Evolutionary conservation across 2,797 vertebrate genomes (phyloP).

Genomic region (Urophycis tenuis): DNA sequence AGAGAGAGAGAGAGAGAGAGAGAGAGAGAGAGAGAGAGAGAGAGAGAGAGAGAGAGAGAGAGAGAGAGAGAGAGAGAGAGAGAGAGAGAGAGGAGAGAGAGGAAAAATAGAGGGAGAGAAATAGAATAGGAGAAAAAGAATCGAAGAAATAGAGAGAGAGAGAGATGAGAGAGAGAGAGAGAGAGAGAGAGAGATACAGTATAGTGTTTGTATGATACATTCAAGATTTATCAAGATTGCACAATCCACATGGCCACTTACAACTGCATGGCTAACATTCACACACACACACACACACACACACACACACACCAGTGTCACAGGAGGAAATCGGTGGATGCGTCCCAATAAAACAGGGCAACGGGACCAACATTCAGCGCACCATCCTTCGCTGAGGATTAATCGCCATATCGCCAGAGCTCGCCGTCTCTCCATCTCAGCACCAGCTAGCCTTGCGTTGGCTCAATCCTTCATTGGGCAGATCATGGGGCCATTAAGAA

Average conservation of each 20-base stretch:
- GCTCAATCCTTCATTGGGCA: conserved; percentile 43
- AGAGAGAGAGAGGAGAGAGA: conserved; percentile 11
- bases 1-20: not conserved
- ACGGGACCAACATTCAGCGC: not conserved
- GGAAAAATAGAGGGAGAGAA: not conserved
- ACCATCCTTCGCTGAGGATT: conserved; percentile 1
- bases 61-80: conserved; percentile 2
- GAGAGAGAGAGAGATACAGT: not conserved
- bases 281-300: not conserved
- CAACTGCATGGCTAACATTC: not conserved
- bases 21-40: conserved; percentile 12
- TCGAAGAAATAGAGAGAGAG: conserved; percentile 44
- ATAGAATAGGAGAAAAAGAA: no score
- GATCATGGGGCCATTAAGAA: conserved; percentile 50
- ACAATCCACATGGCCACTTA: not conserved
- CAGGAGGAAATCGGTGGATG: not conserved
- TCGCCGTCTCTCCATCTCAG: conserved; percentile 29
- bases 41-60: not conserved
- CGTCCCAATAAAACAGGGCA: not conserved
- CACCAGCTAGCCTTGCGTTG: conserved; percentile 40
- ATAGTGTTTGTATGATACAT: no score
- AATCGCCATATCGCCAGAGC: conserved; percentile 38
- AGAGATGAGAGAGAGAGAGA: not conserved
- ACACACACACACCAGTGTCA: not conserved
- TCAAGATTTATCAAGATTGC: not conserved